Evolutionary conservation across 2,888 invertebrate species (phyloP).

Genomic region (Athetis lepigone): DNA sequence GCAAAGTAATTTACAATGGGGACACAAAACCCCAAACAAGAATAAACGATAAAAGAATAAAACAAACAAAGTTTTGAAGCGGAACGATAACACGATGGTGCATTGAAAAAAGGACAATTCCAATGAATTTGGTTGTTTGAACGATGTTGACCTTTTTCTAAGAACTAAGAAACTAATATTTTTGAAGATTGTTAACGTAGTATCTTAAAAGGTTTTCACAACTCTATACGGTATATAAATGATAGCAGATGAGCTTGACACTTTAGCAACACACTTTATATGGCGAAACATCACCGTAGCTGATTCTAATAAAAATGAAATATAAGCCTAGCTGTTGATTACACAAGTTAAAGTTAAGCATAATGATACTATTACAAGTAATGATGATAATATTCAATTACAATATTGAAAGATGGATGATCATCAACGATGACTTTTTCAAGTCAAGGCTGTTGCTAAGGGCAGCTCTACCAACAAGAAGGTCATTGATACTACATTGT

Average conservation of each 20-base stretch:
- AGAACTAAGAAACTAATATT: constrained; percentile 36
- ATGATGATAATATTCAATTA: constrained; percentile 14
- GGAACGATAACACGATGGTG: constrained; percentile 47
- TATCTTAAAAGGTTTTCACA: constrained; percentile 23
- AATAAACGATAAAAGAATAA: constrained; percentile 43
- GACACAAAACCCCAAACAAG: constrained; percentile 19
- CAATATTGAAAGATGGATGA: constrained; percentile 1
- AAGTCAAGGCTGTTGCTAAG: constrained; percentile 30
- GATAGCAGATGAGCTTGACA: constrained; percentile 32
- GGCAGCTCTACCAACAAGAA: constrained; percentile 12
- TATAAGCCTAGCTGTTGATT: neutral
- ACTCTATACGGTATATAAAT: constrained; percentile 8
- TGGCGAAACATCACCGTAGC: neutral
- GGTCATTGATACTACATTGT: constrained; percentile 24
- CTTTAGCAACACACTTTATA: constrained; percentile 7
- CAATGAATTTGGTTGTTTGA: constrained; percentile 42
- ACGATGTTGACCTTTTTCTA: constrained; percentile 32
- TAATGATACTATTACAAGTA: neutral
- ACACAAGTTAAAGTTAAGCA: constrained; percentile 1
- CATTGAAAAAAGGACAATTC: constrained; percentile 44
- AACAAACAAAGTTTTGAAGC: constrained; percentile 33
- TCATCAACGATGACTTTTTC: constrained; percentile 1
- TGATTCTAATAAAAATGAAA: neutral
- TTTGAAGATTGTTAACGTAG: constrained; percentile 21
- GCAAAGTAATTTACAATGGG: neutral